Base-by-base conservation (phyloP, 2,113 vertebrate genomes). In the Rhea pennata region DNA sequence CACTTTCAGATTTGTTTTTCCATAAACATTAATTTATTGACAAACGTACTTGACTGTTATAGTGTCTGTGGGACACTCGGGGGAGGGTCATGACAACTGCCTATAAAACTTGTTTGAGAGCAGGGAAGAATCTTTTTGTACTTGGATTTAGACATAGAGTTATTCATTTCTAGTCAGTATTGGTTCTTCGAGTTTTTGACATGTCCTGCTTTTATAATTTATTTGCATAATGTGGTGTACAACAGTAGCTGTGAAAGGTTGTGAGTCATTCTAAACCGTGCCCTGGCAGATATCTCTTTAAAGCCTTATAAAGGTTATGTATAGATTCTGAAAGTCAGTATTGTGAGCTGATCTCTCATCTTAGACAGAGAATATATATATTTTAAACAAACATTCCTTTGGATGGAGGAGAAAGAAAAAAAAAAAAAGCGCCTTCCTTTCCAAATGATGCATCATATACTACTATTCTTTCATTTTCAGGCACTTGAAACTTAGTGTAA, bases 1-100 rank as follows among this genome's bases (percentile, higher is more conserved):
- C 3, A 6, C 64, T 75, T 62, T 73, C 4, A 16, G 76, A 10
- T 15, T 6, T 21, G 8, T 24, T 70, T 42, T 29, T 75, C 8
- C 5, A 6, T 33, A 15, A 51, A 23, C 6, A 33, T 9, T 1
- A 4, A 5, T 6, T 29, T 5, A 19, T 1, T 20, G 29, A 29
- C 4, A 9, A 26, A 29, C 3, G 12, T 5, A 1, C 0, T 0
- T 17, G 3, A 0, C 0, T 3, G 29, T 6, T 6, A 4, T 0
- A 10, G 1, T 5, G 51, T 10, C 36, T 6, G 4, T 4, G 33
- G 53, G 53, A 4, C 29, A 17, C 29, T 59, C 29, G 15, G 56
- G 15, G 56, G 56, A 15, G 44, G 44, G 44, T 58, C 33, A 59
- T 33, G 56, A 33, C 16, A 33, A 33, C 10, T 14, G 6, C 31